Evolutionary conservation across 2,888 invertebrate species (phyloP).

Genomic region (Calliscelio sp.): DNA sequence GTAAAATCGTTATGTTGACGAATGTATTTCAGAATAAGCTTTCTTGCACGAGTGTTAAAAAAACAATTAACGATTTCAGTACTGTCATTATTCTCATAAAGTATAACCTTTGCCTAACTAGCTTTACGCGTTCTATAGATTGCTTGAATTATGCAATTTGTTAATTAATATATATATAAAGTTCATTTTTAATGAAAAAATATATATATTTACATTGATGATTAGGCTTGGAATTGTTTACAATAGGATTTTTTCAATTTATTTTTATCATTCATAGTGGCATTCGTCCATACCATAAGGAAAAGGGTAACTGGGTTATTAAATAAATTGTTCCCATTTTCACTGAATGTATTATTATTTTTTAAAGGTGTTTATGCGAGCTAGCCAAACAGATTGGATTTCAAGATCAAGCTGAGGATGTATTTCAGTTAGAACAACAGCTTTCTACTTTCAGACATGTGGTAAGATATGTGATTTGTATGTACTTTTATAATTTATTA

Average conservation of each 20-base stretch:
- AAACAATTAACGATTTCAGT: no score
- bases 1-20: no score
- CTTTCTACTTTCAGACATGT: conserved; percentile 96
- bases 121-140: no score
- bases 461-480: conserved; percentile 87
- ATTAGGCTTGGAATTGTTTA: conserved; percentile 71
- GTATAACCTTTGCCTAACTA: no score
- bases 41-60: no score
- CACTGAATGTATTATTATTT: no score
- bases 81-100: no score
- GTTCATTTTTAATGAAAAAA: no score
- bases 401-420: conserved; percentile 92
- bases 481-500: no score
- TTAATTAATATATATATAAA: no score
- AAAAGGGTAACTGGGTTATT: not conserved
- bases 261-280: conserved; percentile 39
- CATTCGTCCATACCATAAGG: not conserved
- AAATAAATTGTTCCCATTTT: not conserved
- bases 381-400: conserved; percentile 98
- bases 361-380: conserved; percentile 94
- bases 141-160: no score
- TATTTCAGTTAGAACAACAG: conserved; percentile 94
- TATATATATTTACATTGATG: conserved; percentile 75
- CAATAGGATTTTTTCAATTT: conserved; percentile 65
- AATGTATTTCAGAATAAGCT: no score